A percentile compares a stretch with the other conserved stretches of the same genome.
Conservation (phyloP, 2,113 vertebrate genomes). For the Coptodon rendalli region DNA sequence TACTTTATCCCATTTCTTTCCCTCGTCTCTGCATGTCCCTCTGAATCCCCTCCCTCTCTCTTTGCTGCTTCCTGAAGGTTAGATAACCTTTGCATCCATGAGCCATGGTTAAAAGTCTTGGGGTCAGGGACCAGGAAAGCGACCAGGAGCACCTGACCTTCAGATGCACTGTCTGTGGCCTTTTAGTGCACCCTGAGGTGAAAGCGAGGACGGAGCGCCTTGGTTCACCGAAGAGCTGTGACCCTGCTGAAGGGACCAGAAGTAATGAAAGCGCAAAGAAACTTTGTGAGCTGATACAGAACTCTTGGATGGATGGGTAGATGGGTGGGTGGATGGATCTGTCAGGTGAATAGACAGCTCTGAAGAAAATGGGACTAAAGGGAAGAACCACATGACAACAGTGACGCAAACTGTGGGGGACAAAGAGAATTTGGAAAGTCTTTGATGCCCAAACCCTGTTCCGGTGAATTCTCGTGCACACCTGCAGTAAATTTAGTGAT, state of each 20-base stretch:
- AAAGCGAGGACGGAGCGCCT: constrained; percentile 8
- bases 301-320: background rate
- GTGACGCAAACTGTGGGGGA: background rate
- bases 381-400: background rate
- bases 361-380: background rate
- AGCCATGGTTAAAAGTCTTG: constrained; percentile 55
- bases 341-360: background rate
- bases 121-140: constrained; percentile 8
- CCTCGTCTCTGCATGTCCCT: background rate
- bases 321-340: background rate
- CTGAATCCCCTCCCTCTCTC: constrained; percentile 5
- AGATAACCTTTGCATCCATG: constrained; percentile 71
- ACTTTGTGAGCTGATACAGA: background rate
- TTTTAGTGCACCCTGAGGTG: constrained; percentile 34
- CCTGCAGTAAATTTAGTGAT: constrained; percentile 23
- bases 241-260: constrained; percentile 19
- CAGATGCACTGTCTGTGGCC: constrained; percentile 38
- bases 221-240: constrained; percentile 18
- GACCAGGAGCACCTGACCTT: constrained; percentile 35
- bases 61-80: constrained; percentile 76
- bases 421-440: background rate
- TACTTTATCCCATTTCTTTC: background rate
- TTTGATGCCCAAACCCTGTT: background rate
- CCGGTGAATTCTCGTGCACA: background rate
- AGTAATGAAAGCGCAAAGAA: background rate